Conservation (phyloP, 2,888 invertebrate genomes). For the Agrochola lychnidis region DNA sequence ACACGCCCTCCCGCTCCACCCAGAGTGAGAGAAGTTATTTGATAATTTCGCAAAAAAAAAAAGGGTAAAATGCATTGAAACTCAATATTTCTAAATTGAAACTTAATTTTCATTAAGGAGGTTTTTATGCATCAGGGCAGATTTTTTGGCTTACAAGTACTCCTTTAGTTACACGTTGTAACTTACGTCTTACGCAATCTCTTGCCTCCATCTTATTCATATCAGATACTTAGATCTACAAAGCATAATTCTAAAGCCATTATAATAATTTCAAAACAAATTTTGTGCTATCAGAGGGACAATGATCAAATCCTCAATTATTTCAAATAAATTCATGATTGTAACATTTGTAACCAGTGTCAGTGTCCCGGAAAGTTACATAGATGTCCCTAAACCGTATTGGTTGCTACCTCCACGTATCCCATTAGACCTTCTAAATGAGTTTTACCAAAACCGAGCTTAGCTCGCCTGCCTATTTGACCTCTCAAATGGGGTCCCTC, state of each 20-base stretch:
- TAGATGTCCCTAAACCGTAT: slow-evolving; percentile 36
- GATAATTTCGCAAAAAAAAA: too few relatives aligned
- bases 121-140: slow-evolving; percentile 5
- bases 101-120: neutral
- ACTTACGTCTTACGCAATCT: neutral
- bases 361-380: slow-evolving; percentile 4
- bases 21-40: too few relatives aligned
- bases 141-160: neutral
- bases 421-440: slow-evolving; percentile 62
- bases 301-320: neutral
- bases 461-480: slow-evolving; percentile 57
- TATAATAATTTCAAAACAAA: neutral
- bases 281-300: neutral
- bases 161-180: neutral
- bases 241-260: neutral
- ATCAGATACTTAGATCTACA: neutral
- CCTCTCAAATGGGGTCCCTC: slow-evolving; percentile 55
- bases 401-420: slow-evolving; percentile 40
- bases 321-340: slow-evolving; percentile 3
- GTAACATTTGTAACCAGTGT: neutral
- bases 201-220: neutral
- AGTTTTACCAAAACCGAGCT: slow-evolving; percentile 63
- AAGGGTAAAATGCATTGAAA: too few relatives aligned
- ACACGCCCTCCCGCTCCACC: too few relatives aligned
- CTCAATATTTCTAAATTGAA: too few relatives aligned